These are phyloP conservation scores for Pangasianodon gigas DNA, from an alignment of 2,113 vertebrate genomes.

Conservation along the genomic window DNA sequence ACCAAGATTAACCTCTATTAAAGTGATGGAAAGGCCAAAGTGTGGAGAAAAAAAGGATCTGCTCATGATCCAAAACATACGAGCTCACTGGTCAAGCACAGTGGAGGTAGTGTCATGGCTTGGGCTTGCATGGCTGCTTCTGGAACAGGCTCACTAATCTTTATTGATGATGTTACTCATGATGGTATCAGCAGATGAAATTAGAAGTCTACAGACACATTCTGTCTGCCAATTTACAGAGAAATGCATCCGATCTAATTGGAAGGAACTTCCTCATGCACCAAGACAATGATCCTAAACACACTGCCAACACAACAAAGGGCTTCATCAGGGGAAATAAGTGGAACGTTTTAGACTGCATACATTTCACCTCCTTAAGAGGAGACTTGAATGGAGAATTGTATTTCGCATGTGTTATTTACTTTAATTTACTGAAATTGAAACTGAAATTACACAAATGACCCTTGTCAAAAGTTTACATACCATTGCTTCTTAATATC, in stretches of 20 bases:
- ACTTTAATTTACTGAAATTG: too few species aligned
- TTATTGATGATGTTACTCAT: not conserved
- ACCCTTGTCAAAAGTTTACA: too few species aligned
- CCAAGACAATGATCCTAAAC: not conserved
- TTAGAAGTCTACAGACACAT: not conserved
- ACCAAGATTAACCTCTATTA: too few species aligned
- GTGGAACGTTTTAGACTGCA: not conserved
- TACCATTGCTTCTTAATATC: too few species aligned
- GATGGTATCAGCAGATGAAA: not conserved
- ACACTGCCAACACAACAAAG: not conserved
- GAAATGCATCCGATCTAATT: not conserved
- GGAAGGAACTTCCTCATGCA: not conserved
- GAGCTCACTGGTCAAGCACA: not conserved
- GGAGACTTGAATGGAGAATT: not conserved
- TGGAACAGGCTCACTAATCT: too few species aligned
- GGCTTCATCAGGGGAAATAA: not conserved
- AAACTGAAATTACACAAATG: too few species aligned
- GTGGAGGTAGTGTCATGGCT: too few species aligned
- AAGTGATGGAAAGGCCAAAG: not conserved
- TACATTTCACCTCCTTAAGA: not conserved
- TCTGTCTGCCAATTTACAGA: not conserved
- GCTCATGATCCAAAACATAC: not conserved
- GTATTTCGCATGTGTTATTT: too few species aligned
- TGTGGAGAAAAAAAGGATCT: not conserved
- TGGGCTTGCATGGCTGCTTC: too few species aligned